Percentiles rank a stretch among this genome's conserved stretches.
These are phyloP conservation scores for Macrophya annulata DNA, from an alignment of 2,888 invertebrate genomes.

Conservation along the genomic window DNA sequence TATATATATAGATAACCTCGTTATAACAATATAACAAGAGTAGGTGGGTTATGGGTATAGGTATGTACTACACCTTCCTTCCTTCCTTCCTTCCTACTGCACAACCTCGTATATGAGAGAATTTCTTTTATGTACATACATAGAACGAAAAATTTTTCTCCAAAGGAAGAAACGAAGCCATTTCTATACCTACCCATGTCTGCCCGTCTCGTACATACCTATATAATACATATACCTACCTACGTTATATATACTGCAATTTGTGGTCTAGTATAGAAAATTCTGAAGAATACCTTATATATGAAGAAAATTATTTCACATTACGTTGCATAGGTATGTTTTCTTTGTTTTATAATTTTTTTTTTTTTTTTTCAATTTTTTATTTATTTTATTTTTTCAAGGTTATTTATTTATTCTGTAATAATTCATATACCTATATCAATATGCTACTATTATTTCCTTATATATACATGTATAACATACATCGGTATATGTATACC, in stretches of 20 bases:
- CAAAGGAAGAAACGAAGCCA: constrained; percentile 9
- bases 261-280: not conserved
- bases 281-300: not conserved
- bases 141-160: not conserved
- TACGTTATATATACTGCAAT: not conserved
- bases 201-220: not conserved
- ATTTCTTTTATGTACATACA: not conserved
- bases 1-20: not conserved
- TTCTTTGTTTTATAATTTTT: not conserved
- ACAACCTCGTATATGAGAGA: not conserved
- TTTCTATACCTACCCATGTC: too few relatives aligned
- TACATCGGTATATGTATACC: not conserved
- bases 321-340: not conserved
- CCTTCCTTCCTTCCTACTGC: not conserved
- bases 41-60: not conserved
- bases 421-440: not conserved
- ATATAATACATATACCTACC: not conserved
- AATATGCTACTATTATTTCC: not conserved
- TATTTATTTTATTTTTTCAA: not conserved
- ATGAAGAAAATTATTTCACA: not conserved
- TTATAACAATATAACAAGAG: constrained; percentile 9
- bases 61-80: too few relatives aligned
- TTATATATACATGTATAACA: not conserved
- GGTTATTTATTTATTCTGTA: not conserved
- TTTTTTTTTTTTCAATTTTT: too few relatives aligned